Percentiles rank a stretch among this genome's conserved stretches.
These are phyloP conservation scores for Halictus quadricinctus DNA, from an alignment of 2,888 invertebrate species.

Conservation along the genomic window DNA sequence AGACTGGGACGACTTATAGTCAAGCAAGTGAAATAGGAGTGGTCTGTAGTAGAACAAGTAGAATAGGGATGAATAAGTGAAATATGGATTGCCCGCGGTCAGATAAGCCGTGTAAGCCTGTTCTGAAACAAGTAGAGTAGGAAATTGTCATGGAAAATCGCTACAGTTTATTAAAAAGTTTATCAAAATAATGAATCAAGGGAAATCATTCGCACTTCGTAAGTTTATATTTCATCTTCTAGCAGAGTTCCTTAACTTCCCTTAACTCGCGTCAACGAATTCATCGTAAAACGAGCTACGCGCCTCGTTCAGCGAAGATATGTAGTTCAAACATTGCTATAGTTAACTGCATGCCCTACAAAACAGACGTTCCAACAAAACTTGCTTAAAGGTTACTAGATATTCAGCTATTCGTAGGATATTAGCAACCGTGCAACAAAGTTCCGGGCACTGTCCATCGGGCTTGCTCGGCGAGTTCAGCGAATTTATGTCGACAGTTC, in stretches of 20 bases:
- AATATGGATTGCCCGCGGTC: neutral
- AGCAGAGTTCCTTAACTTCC: neutral
- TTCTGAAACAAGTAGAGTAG: neutral
- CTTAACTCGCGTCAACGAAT: neutral
- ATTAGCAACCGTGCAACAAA: neutral
- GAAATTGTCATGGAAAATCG: neutral
- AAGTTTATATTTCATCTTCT: neutral
- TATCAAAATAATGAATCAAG: neutral
- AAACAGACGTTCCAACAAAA: neutral
- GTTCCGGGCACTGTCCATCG: neutral
- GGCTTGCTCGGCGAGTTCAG: neutral
- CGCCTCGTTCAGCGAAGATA: neutral
- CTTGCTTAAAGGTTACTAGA: neutral
- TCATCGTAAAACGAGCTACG: neutral
- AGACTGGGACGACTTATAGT: neutral
- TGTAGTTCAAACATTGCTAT: neutral
- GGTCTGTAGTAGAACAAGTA: neutral
- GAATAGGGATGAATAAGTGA: neutral
- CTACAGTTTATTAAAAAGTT: neutral
- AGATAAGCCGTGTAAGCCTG: neutral
- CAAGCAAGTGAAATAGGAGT: neutral
- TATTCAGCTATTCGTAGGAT: neutral
- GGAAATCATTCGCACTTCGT: neutral
- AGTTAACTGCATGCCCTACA: neutral
- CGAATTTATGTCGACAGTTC: slow-evolving; percentile 28